Base-by-base conservation (phyloP, 2,113 vertebrate species). In the Oryzias celebensis region DNA sequence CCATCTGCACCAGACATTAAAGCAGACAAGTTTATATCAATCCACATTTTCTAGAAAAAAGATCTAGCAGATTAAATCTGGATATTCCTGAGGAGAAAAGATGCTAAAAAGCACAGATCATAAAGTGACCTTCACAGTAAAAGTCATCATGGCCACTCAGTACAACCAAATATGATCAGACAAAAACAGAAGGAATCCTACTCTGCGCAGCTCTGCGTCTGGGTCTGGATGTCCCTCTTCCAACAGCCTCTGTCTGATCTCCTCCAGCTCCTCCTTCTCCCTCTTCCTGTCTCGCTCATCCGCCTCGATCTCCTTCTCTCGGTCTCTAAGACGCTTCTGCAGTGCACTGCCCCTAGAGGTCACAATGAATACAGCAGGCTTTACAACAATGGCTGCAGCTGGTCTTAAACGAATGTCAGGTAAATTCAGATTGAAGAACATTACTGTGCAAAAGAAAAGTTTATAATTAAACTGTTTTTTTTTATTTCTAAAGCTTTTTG, bases 191-290 rank as follows among this genome's bases (percentile, higher is more conserved):
- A 46, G 49, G 12, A 43, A 60, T 42, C 92, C 76, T 80, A 99
- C 97, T 91, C 97, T 95, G 87, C 98, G 96, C 22, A 99, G 93
- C 79, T 99, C 97, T 52, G 96, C 96, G 80, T 99, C 97, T 60
- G 97, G 97, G 87, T 99, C 95, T 55, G 97, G 97, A 74, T 99
- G 97, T 44, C 97, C 97, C 91, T 99, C 97, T 72, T 96, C 95
- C 75, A 99, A 78, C 83, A 99, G 94, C 61, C 97, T 94, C 84
- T 96, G 97, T 80, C 97, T 91, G 81, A 99, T 98, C 92, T 99
- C 96, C 82, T 99, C 97, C 65, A 96, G 85, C 85, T 99, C 97
- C 88, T 99, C 97, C 85, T 98, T 98, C 84, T 99, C 97, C 42
- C 96, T 93, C 84, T 99, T 99, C 82, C 97, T 92, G 76, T 99